These are phyloP conservation scores for Uria aalge DNA, from an alignment of 2,113 vertebrate species.

Conservation along the genomic window DNA sequence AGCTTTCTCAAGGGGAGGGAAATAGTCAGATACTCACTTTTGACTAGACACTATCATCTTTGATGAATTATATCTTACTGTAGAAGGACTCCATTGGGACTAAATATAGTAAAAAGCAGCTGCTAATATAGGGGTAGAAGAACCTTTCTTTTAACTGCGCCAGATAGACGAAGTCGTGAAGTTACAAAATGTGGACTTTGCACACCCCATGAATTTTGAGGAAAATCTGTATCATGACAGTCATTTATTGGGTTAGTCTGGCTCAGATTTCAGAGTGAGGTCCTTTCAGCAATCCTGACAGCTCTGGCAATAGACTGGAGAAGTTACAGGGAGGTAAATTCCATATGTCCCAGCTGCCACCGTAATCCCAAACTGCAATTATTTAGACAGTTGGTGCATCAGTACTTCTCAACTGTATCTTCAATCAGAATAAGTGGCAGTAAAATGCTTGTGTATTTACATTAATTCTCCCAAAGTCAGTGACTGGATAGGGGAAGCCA, in stretches of 20 bases:
- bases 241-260: neutral
- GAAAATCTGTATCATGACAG: neutral
- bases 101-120: neutral
- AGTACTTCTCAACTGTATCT: neutral
- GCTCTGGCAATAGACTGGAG: neutral
- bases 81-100: neutral
- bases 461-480: neutral
- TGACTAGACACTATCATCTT: neutral
- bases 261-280: neutral
- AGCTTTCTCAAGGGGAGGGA: neutral
- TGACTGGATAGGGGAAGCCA: neutral
- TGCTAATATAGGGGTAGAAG: neutral
- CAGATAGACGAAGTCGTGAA: rapidly evolving
- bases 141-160: neutral
- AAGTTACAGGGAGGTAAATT: neutral
- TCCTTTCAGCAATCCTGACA: neutral
- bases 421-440: neutral
- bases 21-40: neutral
- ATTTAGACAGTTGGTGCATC: neutral
- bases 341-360: neutral
- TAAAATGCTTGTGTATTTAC: neutral
- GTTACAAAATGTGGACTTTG: neutral
- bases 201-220: neutral
- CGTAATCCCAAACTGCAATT: neutral
- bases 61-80: neutral